Evolutionary conservation across 2,113 vertebrate genomes (phyloP).

Genomic region (Fregata magnificens): DNA sequence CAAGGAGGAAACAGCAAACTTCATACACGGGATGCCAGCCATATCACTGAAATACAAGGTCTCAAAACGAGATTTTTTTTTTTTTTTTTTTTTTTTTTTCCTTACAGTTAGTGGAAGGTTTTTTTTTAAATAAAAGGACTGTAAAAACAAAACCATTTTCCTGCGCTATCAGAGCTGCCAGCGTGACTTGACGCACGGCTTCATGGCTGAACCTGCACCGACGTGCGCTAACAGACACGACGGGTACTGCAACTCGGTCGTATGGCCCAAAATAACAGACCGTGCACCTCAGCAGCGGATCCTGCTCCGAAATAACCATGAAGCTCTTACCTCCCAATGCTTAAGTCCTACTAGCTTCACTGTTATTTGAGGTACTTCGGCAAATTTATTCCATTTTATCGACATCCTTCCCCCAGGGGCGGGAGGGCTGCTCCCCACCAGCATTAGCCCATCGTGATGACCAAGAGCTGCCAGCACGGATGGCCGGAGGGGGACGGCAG

Average conservation of each 20-base stretch:
- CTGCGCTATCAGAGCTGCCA: background rate
- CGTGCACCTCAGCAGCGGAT: rapidly evolving
- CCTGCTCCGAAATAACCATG: background rate
- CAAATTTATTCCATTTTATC: conserved; percentile 68
- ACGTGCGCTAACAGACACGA: rapidly evolving
- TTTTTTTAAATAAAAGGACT: background rate
- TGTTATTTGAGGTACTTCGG: conserved; percentile 73
- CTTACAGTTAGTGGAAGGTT: background rate
- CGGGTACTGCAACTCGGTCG: rapidly evolving
- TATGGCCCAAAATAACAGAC: background rate
- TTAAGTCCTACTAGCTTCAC: conserved; percentile 69
- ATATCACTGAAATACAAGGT: background rate
- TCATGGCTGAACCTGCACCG: rapidly evolving
- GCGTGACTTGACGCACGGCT: rapidly evolving
- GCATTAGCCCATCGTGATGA: background rate
- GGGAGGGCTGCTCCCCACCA: background rate
- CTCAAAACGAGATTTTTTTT: background rate
- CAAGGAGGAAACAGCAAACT: background rate
- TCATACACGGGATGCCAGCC: background rate
- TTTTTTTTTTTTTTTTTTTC: background rate
- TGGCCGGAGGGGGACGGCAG: background rate
- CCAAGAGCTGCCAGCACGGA: background rate
- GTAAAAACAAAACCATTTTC: background rate
- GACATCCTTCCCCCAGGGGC: conserved; percentile 65
- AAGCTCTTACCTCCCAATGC: conserved; percentile 74